A percentile compares a stretch with the other conserved stretches of the same genome.
Evolutionary conservation across 2,888 invertebrate genomes (phyloP).

Genomic region (Habroteleia sp.): DNA sequence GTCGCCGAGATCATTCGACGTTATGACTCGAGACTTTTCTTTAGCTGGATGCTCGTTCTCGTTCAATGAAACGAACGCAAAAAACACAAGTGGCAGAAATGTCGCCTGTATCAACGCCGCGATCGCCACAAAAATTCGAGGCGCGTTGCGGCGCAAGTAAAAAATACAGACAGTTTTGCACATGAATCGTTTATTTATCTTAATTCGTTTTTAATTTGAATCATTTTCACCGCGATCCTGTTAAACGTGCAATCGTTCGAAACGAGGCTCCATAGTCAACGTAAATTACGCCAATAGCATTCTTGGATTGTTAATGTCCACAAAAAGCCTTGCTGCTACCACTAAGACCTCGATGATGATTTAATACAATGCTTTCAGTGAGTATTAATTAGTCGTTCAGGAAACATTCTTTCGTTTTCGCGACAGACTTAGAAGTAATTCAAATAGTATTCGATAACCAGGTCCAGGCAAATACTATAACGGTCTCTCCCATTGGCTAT

Average conservation of each 20-base stretch:
- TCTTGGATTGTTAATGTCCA: slow-evolving; percentile 32
- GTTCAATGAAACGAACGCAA: slow-evolving; percentile 7
- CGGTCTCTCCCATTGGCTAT: slow-evolving; percentile 15
- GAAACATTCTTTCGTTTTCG: slow-evolving; percentile 54
- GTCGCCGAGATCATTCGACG: slow-evolving; percentile 67
- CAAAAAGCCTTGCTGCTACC: slow-evolving; percentile 56
- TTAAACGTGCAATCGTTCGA: slow-evolving; percentile 4
- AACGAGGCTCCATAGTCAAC: slow-evolving; percentile 23
- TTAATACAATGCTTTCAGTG: slow-evolving; percentile 69
- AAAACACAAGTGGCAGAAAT: slow-evolving; percentile 9
- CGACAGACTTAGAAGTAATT: slow-evolving; percentile 47
- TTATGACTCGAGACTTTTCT: slow-evolving; percentile 66
- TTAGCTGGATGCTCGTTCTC: slow-evolving; percentile 12
- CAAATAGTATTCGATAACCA: slow-evolving; percentile 56
- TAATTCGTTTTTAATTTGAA: slow-evolving; percentile 14
- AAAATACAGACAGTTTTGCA: slow-evolving; percentile 47
- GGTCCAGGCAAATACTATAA: slow-evolving; percentile 48
- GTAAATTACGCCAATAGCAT: slow-evolving; percentile 17
- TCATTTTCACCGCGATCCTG: background rate
- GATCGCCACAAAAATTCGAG: no score
- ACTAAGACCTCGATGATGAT: slow-evolving; percentile 67
- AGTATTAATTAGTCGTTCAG: slow-evolving; percentile 68
- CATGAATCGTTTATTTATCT: slow-evolving; percentile 33
- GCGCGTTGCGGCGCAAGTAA: slow-evolving; percentile 44
- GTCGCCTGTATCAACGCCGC: slow-evolving; percentile 11